These are phyloP conservation scores for Punctoribates punctum DNA, from an alignment of 2,888 invertebrate genomes.

Conservation along the genomic window DNA sequence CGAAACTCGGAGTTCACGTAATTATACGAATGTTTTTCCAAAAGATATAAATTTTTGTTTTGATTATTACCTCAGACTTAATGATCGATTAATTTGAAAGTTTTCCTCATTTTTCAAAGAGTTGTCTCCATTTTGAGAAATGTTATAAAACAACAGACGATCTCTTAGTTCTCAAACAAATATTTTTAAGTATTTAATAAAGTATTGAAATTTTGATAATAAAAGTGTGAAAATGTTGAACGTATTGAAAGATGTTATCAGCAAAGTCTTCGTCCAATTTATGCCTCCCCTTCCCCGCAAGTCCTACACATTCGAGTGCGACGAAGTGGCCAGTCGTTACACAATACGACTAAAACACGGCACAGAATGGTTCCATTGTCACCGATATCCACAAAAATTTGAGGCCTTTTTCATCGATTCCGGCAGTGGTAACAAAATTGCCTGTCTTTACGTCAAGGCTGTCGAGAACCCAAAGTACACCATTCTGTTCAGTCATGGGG, in stretches of 20 bases:
- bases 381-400: conserved; percentile 29
- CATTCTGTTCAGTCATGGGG: conserved; percentile 38
- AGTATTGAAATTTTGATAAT: not conserved
- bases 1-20: not conserved
- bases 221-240: conserved; percentile 2
- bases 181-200: not conserved
- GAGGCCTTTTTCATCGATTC: conserved; percentile 29
- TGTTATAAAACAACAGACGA: not conserved
- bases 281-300: conserved; percentile 30
- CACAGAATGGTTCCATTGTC: conserved; percentile 24
- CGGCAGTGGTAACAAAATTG: conserved; percentile 30
- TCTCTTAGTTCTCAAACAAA: not conserved
- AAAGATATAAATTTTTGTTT: not conserved
- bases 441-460: conserved; percentile 37
- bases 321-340: conserved; percentile 28
- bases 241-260: conserved; percentile 3
- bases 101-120: not conserved
- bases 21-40: not conserved
- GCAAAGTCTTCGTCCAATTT: conserved; percentile 11
- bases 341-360: conserved; percentile 34
- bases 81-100: not conserved
- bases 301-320: conserved; percentile 30
- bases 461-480: conserved; percentile 19
- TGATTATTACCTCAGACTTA: not conserved
- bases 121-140: not conserved